These are phyloP conservation scores for Hirtodrosophila duncani DNA, from an alignment of 2,888 invertebrate genomes.

Conservation along the genomic window DNA sequence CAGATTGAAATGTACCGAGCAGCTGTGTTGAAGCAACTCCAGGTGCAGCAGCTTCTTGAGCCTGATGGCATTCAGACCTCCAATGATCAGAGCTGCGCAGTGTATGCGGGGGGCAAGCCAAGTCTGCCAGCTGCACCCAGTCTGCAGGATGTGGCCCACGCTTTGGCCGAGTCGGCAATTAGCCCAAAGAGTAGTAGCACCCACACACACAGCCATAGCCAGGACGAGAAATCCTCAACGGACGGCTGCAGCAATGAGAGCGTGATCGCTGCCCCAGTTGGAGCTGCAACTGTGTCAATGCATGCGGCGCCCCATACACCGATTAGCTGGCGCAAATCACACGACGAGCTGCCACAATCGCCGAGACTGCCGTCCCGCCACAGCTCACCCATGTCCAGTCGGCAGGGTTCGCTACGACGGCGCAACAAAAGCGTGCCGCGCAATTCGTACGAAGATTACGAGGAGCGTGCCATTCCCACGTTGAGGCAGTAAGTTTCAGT, in stretches of 20 bases:
- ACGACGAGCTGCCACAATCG: constrained; percentile 77
- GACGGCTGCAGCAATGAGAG: constrained; percentile 50
- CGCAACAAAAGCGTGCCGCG: constrained; percentile 83
- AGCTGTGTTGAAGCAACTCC: constrained; percentile 86
- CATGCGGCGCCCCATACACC: constrained; percentile 41
- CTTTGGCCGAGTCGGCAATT: constrained; percentile 72
- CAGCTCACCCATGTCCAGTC: constrained; percentile 80
- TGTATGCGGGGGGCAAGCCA: constrained; percentile 76
- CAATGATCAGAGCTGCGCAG: constrained; percentile 75
- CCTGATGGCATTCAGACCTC: constrained; percentile 82
- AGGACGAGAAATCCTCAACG: constrained; percentile 73
- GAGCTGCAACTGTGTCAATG: constrained; percentile 35
- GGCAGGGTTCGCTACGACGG: constrained; percentile 81
- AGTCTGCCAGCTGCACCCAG: constrained; percentile 77
- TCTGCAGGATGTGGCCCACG: constrained; percentile 77
- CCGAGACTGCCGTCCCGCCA: constrained; percentile 77
- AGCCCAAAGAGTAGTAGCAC: constrained; percentile 65
- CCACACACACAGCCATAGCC: constrained; percentile 31
- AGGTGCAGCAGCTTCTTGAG: constrained; percentile 89
- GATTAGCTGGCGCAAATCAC: constrained; percentile 63
- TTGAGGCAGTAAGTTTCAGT: constrained; percentile 85
- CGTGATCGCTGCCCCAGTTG: constrained; percentile 17
- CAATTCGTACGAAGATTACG: constrained; percentile 91
- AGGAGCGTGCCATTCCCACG: constrained; percentile 90
- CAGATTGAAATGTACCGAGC: constrained; percentile 91